Evolutionary conservation across 37 sponge, comb jelly and placozoan species (phyloP).

Genomic region (Diacarnus erythraeanus): DNA sequence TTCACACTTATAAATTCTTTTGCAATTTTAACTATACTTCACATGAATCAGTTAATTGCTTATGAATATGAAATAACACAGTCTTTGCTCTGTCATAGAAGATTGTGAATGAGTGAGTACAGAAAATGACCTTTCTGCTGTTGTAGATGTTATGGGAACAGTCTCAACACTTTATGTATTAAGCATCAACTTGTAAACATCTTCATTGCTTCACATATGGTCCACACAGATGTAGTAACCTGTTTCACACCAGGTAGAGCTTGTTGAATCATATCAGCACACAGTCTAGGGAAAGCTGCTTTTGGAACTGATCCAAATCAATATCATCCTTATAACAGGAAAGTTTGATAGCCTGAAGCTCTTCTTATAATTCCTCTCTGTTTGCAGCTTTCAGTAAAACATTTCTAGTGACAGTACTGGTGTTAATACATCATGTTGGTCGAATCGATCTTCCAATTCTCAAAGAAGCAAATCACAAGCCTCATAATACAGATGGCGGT

Average conservation of each 20-base stretch:
- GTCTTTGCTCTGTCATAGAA: slow-evolving; percentile 64
- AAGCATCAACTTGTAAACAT: background rate
- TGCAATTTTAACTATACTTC: no score
- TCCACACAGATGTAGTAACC: background rate
- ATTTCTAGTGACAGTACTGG: slow-evolving; percentile 9
- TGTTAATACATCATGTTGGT: slow-evolving; percentile 18
- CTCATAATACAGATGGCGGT: no score
- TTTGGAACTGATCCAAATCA: slow-evolving; percentile 3
- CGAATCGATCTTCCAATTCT: slow-evolving; percentile 18
- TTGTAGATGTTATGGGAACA: slow-evolving; percentile 67
- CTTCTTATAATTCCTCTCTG: slow-evolving; percentile 18
- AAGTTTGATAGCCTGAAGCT: slow-evolving; percentile 13
- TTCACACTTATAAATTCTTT: no score
- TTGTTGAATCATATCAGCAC: slow-evolving; percentile 6
- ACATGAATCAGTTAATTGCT: slow-evolving; percentile 52
- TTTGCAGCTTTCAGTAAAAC: slow-evolving; percentile 50
- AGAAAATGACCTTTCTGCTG: slow-evolving; percentile 65
- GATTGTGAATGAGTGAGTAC: slow-evolving; percentile 51
- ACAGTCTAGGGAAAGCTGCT: background rate
- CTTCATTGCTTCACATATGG: slow-evolving; percentile 27
- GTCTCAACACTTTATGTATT: slow-evolving; percentile 26
- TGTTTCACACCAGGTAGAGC: slow-evolving; percentile 1
- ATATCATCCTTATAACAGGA: slow-evolving; percentile 63
- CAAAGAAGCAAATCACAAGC: slow-evolving; percentile 19
- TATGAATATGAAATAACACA: slow-evolving; percentile 54